Percentiles rank a stretch among this genome's conserved stretches.
Evolutionary conservation across 1,140 invertebrate genomes (phyloP).

Genomic region (Artemia franciscana): DNA sequence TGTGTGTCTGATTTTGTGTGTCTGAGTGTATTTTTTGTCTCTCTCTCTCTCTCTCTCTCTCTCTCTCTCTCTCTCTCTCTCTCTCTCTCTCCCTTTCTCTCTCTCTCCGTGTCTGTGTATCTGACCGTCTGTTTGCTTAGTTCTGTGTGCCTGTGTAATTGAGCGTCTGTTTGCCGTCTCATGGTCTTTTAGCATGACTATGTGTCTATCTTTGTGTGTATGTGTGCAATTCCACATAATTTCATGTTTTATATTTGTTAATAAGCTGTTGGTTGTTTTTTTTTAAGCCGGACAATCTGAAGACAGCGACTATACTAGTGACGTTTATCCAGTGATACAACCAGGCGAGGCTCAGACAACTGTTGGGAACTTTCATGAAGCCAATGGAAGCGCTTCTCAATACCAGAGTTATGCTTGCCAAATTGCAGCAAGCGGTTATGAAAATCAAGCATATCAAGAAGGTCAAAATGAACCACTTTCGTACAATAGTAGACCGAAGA

Average conservation of each 20-base stretch:
- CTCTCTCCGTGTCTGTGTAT: no score
- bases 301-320: constrained; percentile 88
- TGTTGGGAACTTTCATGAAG: constrained; percentile 22
- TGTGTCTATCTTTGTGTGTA: no score
- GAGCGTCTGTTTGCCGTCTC: no score
- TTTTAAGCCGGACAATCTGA: constrained; percentile 74
- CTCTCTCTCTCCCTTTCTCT: no score
- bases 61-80: no score
- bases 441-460: constrained; percentile 13
- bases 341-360: neutral
- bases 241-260: constrained; percentile 6
- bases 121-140: no score
- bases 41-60: no score
- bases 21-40: no score
- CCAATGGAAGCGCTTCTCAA: constrained; percentile 63
- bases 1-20: no score
- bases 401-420: constrained; percentile 49
- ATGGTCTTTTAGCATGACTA: no score
- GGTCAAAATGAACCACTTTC: constrained; percentile 52
- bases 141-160: no score
- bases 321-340: constrained; percentile 74
- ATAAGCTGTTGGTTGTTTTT: constrained; percentile 4
- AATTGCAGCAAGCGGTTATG: constrained; percentile 22
- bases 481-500: constrained; percentile 70
- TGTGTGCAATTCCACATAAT: no score